phyloP scores from a whole-genome alignment of 2,888 invertebrate genomes.

The Caenorhabditis sp. region DNA sequence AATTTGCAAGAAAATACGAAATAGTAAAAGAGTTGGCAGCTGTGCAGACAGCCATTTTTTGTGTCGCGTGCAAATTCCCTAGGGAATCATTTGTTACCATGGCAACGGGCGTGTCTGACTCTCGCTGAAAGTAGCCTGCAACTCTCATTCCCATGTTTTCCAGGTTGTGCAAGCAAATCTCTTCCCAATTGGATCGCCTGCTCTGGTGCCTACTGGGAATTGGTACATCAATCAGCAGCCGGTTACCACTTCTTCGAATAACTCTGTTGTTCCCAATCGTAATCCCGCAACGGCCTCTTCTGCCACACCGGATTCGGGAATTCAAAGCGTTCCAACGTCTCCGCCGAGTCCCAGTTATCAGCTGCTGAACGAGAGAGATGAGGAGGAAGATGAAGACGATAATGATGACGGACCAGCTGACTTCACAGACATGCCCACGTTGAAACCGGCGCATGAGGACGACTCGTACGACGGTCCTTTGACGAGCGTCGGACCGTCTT shows the following conservation, averaged over 20 bases:
- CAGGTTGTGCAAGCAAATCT: constrained; percentile 43
- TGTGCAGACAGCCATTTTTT: neutral
- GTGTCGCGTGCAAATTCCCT: neutral
- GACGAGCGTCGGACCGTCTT: constrained; percentile 13
- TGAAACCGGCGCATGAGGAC: constrained; percentile 57
- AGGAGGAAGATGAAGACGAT: constrained; percentile 11
- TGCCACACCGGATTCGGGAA: constrained; percentile 77
- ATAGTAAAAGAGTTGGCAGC: too few species aligned
- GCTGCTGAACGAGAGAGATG: constrained; percentile 38
- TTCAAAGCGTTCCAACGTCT: constrained; percentile 75
- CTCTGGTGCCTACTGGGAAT: neutral
- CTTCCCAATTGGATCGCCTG: constrained; percentile 10
- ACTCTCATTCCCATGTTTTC: neutral
- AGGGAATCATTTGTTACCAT: constrained; percentile 4
- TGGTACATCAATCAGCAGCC: constrained; percentile 5
- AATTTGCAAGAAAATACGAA: too few species aligned
- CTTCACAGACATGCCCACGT: constrained; percentile 62
- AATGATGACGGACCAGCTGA: constrained; percentile 42
- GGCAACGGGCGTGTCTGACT: neutral
- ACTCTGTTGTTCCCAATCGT: neutral
- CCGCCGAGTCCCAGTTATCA: constrained; percentile 52
- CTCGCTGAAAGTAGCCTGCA: too few species aligned
- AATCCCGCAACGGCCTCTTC: constrained; percentile 50
- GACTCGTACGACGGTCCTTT: constrained; percentile 37
- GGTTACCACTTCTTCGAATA: neutral